A percentile compares a stretch with the other conserved stretches of the same genome.
These are phyloP conservation scores for Scaptomyza montana DNA, from an alignment of 1,140 invertebrate genomes.

Conservation along the genomic window DNA sequence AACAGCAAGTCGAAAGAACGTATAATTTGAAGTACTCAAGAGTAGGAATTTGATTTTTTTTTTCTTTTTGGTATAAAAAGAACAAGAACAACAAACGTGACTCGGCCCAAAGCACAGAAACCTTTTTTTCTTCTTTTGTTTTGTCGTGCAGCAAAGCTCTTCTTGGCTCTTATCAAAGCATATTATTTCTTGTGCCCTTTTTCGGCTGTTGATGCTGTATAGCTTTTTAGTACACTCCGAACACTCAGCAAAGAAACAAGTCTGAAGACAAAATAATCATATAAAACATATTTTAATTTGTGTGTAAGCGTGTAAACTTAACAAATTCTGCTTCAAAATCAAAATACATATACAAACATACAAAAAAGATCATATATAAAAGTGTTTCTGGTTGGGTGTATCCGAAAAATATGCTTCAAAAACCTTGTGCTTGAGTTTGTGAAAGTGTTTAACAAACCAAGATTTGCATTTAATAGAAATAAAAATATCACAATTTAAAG, in stretches of 20 bases:
- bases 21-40: constrained; percentile 70
- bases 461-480: constrained; percentile 19
- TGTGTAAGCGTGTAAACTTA: constrained; percentile 19
- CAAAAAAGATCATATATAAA: constrained; percentile 7
- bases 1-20: constrained; percentile 28
- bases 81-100: constrained; percentile 21
- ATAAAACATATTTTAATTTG: not conserved
- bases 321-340: not conserved
- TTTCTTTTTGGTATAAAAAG: too few species aligned
- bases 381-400: constrained; percentile 8
- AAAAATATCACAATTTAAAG: constrained; percentile 1
- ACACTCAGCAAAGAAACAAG: constrained; percentile 52
- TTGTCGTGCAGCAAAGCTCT: constrained; percentile 16
- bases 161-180: constrained; percentile 60
- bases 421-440: constrained; percentile 25
- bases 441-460: constrained; percentile 13
- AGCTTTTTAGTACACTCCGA: constrained; percentile 65
- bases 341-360: not conserved
- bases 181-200: constrained; percentile 22
- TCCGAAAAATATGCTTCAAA: constrained; percentile 23
- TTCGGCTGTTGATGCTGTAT: constrained; percentile 59
- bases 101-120: constrained; percentile 32
- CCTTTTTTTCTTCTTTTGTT: constrained; percentile 19
- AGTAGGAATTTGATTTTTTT: constrained; percentile 34
- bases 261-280: constrained; percentile 17